Percentiles rank a stretch among this genome's conserved stretches.
phyloP scores from a whole-genome alignment of 1,140 invertebrate genomes.

The Cotesia chilonis region DNA sequence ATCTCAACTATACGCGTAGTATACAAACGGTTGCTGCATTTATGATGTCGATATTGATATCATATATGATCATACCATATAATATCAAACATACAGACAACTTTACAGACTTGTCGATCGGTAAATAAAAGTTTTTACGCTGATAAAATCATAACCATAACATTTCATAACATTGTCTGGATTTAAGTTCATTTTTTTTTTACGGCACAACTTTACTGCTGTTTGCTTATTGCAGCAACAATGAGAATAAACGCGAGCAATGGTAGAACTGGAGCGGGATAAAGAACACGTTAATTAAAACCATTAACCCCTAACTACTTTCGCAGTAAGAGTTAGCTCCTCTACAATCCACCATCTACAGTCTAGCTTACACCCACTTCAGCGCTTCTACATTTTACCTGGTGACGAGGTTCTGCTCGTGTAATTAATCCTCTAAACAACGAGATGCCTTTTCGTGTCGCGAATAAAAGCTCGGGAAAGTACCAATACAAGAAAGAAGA shows the following conservation, averaged over 20 bases:
- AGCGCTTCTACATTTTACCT: too few relatives aligned
- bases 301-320: not conserved
- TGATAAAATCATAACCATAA: not conserved
- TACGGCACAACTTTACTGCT: not conserved
- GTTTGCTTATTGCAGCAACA: not conserved
- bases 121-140: conserved; percentile 26
- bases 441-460: not conserved
- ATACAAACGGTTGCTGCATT: not conserved
- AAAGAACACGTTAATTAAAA: conserved; percentile 12
- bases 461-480: not conserved
- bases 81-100: conserved; percentile 2
- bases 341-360: not conserved
- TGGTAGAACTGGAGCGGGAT: not conserved
- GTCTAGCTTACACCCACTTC: too few relatives aligned
- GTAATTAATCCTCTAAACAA: conserved; percentile 10
- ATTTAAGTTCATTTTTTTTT: conserved; percentile 3
- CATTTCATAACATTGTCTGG: not conserved
- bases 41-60: conserved; percentile 15
- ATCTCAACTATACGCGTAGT: conserved; percentile 5
- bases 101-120: conserved; percentile 28
- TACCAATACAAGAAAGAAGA: too few relatives aligned
- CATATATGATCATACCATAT: not conserved
- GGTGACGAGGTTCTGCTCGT: not conserved
- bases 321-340: not conserved
- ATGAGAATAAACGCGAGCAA: not conserved